A percentile compares a stretch with the other conserved stretches of the same genome.
Conservation (phyloP, 2,888 invertebrate species). For the Agrotis segetum region DNA sequence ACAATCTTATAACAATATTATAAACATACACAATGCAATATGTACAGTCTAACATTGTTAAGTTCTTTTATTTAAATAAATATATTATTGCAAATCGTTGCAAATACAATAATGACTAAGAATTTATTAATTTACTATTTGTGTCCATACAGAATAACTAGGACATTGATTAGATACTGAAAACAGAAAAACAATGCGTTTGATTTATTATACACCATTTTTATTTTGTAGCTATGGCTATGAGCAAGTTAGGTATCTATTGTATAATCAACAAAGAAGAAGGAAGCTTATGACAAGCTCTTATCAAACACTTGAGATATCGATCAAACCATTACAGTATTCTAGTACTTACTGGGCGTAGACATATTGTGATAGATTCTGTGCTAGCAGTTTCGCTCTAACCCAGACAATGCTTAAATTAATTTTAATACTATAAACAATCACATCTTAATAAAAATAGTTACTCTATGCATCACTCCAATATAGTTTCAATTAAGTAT, state of each 20-base stretch:
- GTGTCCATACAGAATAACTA: slow-evolving; percentile 39
- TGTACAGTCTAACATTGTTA: slow-evolving; percentile 65
- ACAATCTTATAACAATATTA: slow-evolving; percentile 77
- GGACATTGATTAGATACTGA: slow-evolving; percentile 27
- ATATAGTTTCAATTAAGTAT: slow-evolving; percentile 36
- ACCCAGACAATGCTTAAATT: slow-evolving; percentile 25
- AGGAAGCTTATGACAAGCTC: slow-evolving; percentile 30
- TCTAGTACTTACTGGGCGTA: slow-evolving; percentile 6
- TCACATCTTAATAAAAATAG: slow-evolving; percentile 46
- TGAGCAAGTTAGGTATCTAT: slow-evolving; percentile 24
- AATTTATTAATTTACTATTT: slow-evolving; percentile 35
- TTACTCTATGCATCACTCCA: slow-evolving; percentile 40
- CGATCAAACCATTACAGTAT: slow-evolving; percentile 25
- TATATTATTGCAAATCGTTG: slow-evolving; percentile 52
- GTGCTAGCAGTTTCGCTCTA: slow-evolving; percentile 6
- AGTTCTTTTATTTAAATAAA: slow-evolving; percentile 58
- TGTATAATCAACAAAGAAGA: background rate
- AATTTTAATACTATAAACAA: slow-evolving; percentile 57
- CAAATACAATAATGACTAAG: slow-evolving; percentile 61
- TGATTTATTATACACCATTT: slow-evolving; percentile 26
- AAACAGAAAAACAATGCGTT: slow-evolving; percentile 33
- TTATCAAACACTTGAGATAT: slow-evolving; percentile 49
- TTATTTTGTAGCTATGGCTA: slow-evolving; percentile 9
- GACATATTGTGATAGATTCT: slow-evolving; percentile 30
- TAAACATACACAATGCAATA: slow-evolving; percentile 67